Conservation (phyloP, 2,797 vertebrate species). For the Macropus fuliginosus region DNA sequence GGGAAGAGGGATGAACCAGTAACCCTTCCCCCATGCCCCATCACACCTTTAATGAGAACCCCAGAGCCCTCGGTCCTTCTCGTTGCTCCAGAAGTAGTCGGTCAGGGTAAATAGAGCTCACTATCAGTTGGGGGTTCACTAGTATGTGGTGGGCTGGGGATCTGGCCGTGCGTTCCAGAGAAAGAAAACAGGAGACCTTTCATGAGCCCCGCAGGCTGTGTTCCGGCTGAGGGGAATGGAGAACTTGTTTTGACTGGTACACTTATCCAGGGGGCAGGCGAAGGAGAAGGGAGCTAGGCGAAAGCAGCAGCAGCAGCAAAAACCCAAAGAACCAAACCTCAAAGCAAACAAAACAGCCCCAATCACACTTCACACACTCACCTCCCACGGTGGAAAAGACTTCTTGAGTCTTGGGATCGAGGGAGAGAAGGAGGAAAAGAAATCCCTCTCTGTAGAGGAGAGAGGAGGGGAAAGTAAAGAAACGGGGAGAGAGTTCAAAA, state of each 20-base stretch:
- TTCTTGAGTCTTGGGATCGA: neutral
- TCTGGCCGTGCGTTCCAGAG: neutral
- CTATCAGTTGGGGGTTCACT: neutral
- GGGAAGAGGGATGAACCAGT: neutral
- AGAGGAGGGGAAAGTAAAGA: neutral
- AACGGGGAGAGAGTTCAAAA: neutral
- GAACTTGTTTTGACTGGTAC: conserved; percentile 22
- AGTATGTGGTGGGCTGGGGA: neutral
- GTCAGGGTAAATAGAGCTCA: neutral
- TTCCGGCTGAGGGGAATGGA: neutral
- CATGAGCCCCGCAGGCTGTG: neutral
- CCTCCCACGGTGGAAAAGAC: neutral
- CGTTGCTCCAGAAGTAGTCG: neutral
- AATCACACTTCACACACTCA: neutral
- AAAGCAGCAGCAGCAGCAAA: neutral
- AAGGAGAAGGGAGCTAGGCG: neutral
- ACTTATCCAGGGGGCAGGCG: neutral
- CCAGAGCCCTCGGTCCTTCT: neutral
- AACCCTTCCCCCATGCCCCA: neutral
- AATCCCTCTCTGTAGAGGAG: neutral
- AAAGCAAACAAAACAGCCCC: neutral
- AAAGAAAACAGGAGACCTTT: neutral
- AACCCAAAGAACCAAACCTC: neutral
- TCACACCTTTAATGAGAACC: neutral
- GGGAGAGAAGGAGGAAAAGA: neutral